A percentile compares a stretch with the other conserved stretches of the same genome.
Evolutionary conservation across 2,113 vertebrate genomes (phyloP).

Genomic region (Fulmarus glacialis): DNA sequence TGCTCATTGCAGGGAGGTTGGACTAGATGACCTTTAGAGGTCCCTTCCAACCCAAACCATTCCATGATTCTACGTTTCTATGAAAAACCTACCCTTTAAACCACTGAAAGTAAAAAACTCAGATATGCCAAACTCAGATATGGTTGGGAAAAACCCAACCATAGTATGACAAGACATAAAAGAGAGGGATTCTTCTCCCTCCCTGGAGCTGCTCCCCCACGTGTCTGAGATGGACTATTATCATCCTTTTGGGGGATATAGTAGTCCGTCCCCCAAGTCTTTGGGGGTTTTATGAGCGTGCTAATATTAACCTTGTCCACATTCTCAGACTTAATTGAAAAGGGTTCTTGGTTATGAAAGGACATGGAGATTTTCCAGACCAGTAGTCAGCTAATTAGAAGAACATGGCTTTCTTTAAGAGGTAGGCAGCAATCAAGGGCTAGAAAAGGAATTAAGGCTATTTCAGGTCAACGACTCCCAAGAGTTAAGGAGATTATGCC

Average conservation of each 20-base stretch:
- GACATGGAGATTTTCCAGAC: not conserved
- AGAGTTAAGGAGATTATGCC: not conserved
- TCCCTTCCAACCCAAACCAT: not conserved
- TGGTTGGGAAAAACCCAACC: not conserved
- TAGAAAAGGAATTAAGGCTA: not conserved
- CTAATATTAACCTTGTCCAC: not conserved
- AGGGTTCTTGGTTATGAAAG: not conserved
- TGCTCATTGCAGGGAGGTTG: rapidly evolving
- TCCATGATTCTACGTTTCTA: not conserved
- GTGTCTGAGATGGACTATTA: not conserved
- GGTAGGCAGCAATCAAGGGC: not conserved
- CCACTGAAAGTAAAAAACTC: not conserved
- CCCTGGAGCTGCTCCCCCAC: not conserved
- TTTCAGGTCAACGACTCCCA: not conserved
- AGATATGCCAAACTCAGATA: not conserved
- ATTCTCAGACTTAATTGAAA: not conserved
- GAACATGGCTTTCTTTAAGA: not conserved
- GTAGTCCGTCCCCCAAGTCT: not conserved
- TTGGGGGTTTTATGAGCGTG: not conserved
- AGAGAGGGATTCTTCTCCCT: not conserved
- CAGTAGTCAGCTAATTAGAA: constrained; percentile 6
- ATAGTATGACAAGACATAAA: not conserved
- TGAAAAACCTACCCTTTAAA: not conserved
- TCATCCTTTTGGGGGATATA: not conserved
- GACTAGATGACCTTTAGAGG: not conserved